Evolutionary conservation across 2,797 vertebrate species (phyloP), one percentile per base, ranked within the genome.

Genomic region (Periophthalmus magnuspinnatus): DNA sequence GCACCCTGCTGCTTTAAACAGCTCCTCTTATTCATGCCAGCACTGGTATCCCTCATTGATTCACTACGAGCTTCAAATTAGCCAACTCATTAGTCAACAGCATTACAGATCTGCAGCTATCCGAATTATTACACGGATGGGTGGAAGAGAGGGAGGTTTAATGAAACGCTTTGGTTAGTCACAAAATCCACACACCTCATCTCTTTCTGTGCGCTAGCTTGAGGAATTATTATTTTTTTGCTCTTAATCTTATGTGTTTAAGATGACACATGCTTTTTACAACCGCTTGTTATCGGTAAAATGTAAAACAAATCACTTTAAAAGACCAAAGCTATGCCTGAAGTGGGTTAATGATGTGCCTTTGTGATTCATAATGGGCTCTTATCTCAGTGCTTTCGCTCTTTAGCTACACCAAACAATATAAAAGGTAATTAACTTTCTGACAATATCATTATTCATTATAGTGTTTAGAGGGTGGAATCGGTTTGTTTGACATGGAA

Each of bases 31-130:
- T 83, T 78, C 75, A 77, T 65, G 59, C 79, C 67, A 41, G 52
- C 68, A 36, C 62, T 55, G 54, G 28, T 65, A 34, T 80, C 75
- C 74, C 61, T 8, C 71, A 87, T 81, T 65, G 70, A 86, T 87
- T 78, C 32, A 56, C 68, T 63, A 54, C 72, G 67, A 69, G 76
- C 60, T 78, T 69, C 19, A 56, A 76, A 84, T 86, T 78, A 86
- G 71, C 81, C 59, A 79, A 77, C 67, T 82, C 84, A 84, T 85
- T 80, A 85, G 68, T 83, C 71, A 86, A 73, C 70, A 75, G 69
- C 50, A 74, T 77, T 78, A 65, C 62, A 68, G 67, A 69, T 68
- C 83, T 78, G 63, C 33, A 63, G 65, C 67, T 38, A 56, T 76
- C 70, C 74, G 66, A 48, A 75, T 56, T 70, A 71, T 75, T 62